These are phyloP conservation scores for Diplazon laetatorius DNA, from an alignment of 2,888 invertebrate genomes.

Conservation along the genomic window DNA sequence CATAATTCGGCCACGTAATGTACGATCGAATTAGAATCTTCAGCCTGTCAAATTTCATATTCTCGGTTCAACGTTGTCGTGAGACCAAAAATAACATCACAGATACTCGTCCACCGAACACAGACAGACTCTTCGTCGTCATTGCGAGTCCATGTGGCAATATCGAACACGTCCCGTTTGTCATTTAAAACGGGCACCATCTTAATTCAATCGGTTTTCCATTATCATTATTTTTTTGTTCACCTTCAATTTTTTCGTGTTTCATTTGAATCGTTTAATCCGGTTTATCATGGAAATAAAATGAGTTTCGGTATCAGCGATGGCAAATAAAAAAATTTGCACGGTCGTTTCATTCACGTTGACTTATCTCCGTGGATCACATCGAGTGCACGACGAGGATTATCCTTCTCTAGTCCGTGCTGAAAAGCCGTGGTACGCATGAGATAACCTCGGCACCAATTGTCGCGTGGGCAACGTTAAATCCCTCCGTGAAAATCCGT, in stretches of 20 bases:
- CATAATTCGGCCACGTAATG: too few species aligned
- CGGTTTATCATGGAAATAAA: neutral
- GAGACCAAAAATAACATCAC: too few species aligned
- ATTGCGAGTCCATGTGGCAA: too few species aligned
- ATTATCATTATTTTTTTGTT: neutral
- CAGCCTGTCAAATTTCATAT: too few species aligned
- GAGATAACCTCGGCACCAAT: slow-evolving; percentile 57
- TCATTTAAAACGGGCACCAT: too few species aligned
- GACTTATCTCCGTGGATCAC: slow-evolving; percentile 7
- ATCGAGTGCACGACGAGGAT: slow-evolving; percentile 15
- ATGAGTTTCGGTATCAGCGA: slow-evolving; percentile 33
- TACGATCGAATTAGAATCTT: too few species aligned
- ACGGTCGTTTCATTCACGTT: slow-evolving; percentile 22
- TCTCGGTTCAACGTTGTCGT: too few species aligned
- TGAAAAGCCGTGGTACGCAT: slow-evolving; percentile 28
- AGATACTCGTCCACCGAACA: too few species aligned
- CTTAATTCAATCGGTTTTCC: too few species aligned
- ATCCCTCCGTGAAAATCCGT: slow-evolving; percentile 54
- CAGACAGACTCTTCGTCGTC: too few species aligned
- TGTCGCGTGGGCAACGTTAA: slow-evolving; percentile 58
- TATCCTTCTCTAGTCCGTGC: slow-evolving; percentile 14
- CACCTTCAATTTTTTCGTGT: neutral
- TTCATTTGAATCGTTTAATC: slow-evolving; percentile 5
- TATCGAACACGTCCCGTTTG: too few species aligned
- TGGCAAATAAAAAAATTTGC: neutral